Percentiles rank a stretch among this genome's conserved stretches.
phyloP scores from a whole-genome alignment of 2,113 vertebrate species.

The Lamprotornis superbus region DNA sequence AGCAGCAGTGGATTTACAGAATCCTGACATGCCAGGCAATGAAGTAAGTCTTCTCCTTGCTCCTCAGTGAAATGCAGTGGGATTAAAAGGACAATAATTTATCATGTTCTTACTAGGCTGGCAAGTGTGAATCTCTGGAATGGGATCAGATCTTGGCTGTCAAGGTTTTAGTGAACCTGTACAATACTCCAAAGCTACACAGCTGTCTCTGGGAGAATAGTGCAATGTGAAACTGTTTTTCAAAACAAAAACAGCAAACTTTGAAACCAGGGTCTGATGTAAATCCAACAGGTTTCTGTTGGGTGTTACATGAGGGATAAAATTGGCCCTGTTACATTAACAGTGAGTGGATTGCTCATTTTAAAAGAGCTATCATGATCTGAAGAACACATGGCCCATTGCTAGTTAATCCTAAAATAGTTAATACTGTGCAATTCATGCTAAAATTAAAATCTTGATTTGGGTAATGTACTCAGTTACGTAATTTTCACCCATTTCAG shows the following conservation, averaged over 20 bases:
- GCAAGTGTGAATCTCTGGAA: constrained; percentile 35
- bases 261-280: background rate
- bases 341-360: background rate
- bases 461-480: background rate
- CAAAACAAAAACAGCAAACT: background rate
- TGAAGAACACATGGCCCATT: background rate
- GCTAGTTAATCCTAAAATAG: background rate
- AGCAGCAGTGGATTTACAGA: background rate
- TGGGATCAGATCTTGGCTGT: constrained; percentile 9
- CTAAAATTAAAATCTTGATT: background rate
- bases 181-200: background rate
- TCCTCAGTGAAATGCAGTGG: background rate
- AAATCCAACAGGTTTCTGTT: background rate
- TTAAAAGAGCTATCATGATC: background rate
- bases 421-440: background rate
- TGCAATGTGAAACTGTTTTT: background rate
- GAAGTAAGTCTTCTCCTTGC: constrained; percentile 25
- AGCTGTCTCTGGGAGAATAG: background rate
- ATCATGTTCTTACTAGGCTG: constrained; percentile 17
- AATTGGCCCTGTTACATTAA: background rate
- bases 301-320: background rate
- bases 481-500: background rate
- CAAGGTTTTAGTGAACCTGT: background rate
- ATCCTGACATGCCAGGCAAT: background rate
- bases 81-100: constrained; percentile 35